Evolutionary conservation across 2,797 vertebrate genomes (phyloP), one percentile per base, ranked within the genome.

Genomic region (Hapalemur alaotrensis): DNA sequence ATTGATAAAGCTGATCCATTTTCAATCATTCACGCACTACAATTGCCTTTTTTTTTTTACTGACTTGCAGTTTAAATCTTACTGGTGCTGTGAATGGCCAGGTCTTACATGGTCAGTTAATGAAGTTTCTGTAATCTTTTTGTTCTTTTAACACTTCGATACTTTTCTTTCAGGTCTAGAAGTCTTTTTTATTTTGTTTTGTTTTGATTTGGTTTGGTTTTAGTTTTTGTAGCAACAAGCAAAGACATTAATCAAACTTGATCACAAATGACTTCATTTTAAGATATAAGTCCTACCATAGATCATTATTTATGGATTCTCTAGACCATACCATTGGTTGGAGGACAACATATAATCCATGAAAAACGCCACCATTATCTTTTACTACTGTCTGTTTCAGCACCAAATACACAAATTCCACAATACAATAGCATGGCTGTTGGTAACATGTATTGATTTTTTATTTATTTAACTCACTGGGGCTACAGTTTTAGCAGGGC

Each of bases 321-420:
- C 82, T 23, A 73, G 65, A 41, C 73, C 32, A 67, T 46, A 28
- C 91, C 32, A 61, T 70, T 95, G 84, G 72, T 61, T 80, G 50
- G 84, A 92, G 41, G 75, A 76, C 23, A 83, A 70, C 17, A 41
- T 76, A 41, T 59, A 52, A 88, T 50, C 57, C 70, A 61, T 52
- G n/a, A 23, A 83, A 89, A 97, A 79, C 46, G 73, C 38, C 79
- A 83, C 72, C 75, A n/a, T 67, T 95, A 52, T 93, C 85, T 86
- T 88, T 89, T 89, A 94, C 73, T 83, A 52, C 46, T 91, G 11
- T n/a, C 30, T 80, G 43, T 80, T 93, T 85, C 59, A 85, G 87
- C 54, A 83, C 75, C 59, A 80, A 83, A 83, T 43, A 38, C 38
- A 38, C 38, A 38, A 38, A 38, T 48, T 14, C 93, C 25, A 80